Base-by-base conservation (phyloP, 2,888 invertebrate species). In the Pristionchus japonicus region DNA sequence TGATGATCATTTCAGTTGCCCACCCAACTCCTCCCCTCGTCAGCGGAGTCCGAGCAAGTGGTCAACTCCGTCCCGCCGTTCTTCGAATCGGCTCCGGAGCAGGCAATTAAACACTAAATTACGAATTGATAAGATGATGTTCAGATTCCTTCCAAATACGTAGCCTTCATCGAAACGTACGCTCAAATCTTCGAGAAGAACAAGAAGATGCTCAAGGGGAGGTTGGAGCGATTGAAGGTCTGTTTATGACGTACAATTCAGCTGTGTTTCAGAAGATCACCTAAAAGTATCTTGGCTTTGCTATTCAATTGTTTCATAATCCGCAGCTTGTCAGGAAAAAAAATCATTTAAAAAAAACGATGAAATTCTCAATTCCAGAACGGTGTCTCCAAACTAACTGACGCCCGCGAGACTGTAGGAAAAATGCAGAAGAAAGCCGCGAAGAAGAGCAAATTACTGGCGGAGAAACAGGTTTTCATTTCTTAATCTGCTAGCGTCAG, bases 361-460 rank as follows among this genome's bases (percentile, higher is more conserved):
- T 4, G 40, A n/a, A 9, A 0, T 9, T 11, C n/a, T n/a, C n/a
- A 43, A 37, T 15, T 70, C 49, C 74, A 97, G 97, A 97, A 97
- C 27, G 99, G 99, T 11, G 97, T 99, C 4, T 96, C 97, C 77
- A 98, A 98, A 92, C 95, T 99, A 67, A 97, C 96, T 3, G 97
- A 97, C 90, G 98, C 99, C 0, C 96, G 97, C 90, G 96, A 96
- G 84, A 96, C 97, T 86, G 99, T 99, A 0, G 97, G 96, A 20
- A 96, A 96, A 57, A 95, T 99, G 88, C 98, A 98, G 95, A 96
- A 96, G 27, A 97, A 97, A 94, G 99, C 98, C 0, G 96, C 96
- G 0, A 96, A 96, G 90, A 98, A 99, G 95, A 96, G 96, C 92
- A 95, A 95, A 88, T 95, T 96, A 89, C 94, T 97, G 90, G 97